A percentile compares a stretch with the other conserved stretches of the same genome.
Evolutionary conservation across 2,113 vertebrate genomes (phyloP).

Genomic region (Trogon melanurus): DNA sequence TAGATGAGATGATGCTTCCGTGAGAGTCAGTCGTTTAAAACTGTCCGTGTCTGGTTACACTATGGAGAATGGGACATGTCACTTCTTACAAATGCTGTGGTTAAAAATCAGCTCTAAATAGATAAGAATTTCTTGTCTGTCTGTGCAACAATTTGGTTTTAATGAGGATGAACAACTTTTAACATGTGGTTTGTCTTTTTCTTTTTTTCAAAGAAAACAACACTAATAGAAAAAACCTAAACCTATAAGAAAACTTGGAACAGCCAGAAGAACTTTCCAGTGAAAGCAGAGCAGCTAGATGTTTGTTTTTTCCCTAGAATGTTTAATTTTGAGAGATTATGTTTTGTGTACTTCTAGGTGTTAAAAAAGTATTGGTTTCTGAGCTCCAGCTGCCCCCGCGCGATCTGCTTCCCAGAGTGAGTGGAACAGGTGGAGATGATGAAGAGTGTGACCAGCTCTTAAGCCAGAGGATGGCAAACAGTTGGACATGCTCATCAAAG

Average conservation of each 20-base stretch:
- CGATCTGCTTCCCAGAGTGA: too few species aligned
- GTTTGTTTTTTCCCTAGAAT: not conserved
- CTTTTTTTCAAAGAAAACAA: not conserved
- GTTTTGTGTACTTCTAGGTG: accelerated
- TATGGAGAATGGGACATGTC: too few species aligned
- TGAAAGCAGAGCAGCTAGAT: not conserved
- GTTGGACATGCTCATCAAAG: not conserved
- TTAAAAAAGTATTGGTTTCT: not conserved
- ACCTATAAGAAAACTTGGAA: accelerated
- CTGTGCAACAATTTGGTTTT: not conserved
- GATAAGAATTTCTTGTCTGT: too few species aligned
- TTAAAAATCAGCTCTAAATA: not conserved
- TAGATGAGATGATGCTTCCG: not conserved
- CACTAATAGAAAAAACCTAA: not conserved
- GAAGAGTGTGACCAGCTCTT: not conserved
- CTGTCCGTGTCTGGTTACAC: accelerated
- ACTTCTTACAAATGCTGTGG: not conserved
- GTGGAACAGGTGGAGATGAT: accelerated
- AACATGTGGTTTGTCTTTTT: not conserved
- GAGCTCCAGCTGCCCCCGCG: accelerated
- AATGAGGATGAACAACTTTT: not conserved
- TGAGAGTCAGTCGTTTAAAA: not conserved
- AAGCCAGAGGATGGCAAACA: too few species aligned
- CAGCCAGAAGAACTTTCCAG: not conserved
- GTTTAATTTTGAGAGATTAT: not conserved